Evolutionary conservation across 2,113 vertebrate species (phyloP), one percentile per base, ranked within the genome.

Genomic region (Proterorhinus semilunaris): DNA sequence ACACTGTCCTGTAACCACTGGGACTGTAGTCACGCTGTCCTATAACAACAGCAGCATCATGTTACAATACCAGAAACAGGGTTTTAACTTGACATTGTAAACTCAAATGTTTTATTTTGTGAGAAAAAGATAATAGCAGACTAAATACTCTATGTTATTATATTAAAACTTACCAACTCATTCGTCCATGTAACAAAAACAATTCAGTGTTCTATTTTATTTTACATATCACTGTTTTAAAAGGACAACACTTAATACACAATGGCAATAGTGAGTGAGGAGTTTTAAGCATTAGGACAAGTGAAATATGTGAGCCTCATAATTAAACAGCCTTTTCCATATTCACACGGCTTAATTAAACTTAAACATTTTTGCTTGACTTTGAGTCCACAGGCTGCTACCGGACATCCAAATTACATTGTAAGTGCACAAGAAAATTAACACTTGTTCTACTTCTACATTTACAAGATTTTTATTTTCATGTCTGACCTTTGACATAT

Each of bases 221-320:
- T 79, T 83, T 65, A 79, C 66, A 71, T 49, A 8, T 27, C 4
- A 66, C 73, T 27, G 62, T 10, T 66, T 64, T 16, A 55, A 63
- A 47, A 71, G 68, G 62, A 80, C 73, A 74, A 48, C 17, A 59
- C 47, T n/a, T 15, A 49, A 55, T 17, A 27, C 48, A 58, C 53
- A 36, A 63, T 51, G 12, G 53, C 43, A 62, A 58, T 68, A 45
- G 61, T 72, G 52, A 77, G 51, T 66, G 44, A 45, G 71, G 21
- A 17, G 65, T 65, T 66, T 12, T 36, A 43, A 76, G 70, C 48
- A 65, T 57, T 69, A 68, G 67, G 58, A 71, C 51, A 68, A 62
- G 54, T 81, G 55, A 69, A 53, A 51, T 50, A 10, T 27, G 53
- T 55, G 16, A 5, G 27, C 27, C 5, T 27, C 16, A 55, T 11